Evolutionary conservation across 2,113 vertebrate genomes (phyloP), one percentile per base, ranked within the genome.

Genomic region (Ameiurus melas): DNA sequence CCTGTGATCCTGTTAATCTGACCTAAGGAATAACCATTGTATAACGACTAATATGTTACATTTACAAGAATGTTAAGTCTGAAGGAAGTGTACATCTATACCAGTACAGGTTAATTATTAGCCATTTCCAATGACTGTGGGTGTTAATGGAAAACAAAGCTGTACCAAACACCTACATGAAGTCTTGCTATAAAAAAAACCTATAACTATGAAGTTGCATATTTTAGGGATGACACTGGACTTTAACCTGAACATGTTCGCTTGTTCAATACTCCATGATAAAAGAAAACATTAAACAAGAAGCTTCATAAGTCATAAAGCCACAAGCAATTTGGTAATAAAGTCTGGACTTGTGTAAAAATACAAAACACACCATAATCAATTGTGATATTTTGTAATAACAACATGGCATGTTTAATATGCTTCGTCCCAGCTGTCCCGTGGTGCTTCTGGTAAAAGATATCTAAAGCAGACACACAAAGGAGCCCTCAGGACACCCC

Each of bases 401-500:
- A 84, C 36, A 22, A 7, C 83, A 43, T 16, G 73, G 85, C 8
- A 9, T 62, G 60, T 70, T 87, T 79, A 80, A 87, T 71, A 87
- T 89, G 86, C 57, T 57, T 64, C 30, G 60, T 85, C 70, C 27
- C 68, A 64, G 60, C 62, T 71, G 36, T 47, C 16, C 36, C 51
- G 79, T 86, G 80, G 20, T 73, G 39, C 80, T 85, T 79, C 80
- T 75, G 82, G 39, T 22, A 82, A 85, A 87, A 89, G 84, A 90
- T 93, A 60, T 86, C 64, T 83, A 51, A 83, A 86, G 78, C 84
- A 85, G 85, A 73, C 82, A 87, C 78, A 60, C 70, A 88, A 88
- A 88, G 77, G n/a, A 58, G 30, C 19, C 64, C 19, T 33, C 7
- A 57, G 47, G 53, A 70, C 27, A 57, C 43, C 64, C 25, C 79